A percentile compares a stretch with the other conserved stretches of the same genome.
Evolutionary conservation across 2,113 vertebrate species (phyloP).

Genomic region (Vidua chalybeata): DNA sequence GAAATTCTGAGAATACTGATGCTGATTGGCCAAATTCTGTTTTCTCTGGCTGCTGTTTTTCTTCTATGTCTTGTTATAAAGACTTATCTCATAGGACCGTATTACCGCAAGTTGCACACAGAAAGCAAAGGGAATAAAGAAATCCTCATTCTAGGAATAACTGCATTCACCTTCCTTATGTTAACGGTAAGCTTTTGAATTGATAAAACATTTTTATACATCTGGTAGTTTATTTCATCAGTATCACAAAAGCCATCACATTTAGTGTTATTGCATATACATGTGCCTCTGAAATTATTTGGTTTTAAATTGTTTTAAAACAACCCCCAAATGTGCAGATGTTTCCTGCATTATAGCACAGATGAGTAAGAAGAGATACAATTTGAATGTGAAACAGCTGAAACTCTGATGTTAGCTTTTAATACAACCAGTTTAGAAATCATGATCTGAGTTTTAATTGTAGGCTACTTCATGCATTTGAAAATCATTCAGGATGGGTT

Average conservation of each 20-base stretch:
- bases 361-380: background rate
- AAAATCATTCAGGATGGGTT: background rate
- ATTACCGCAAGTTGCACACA: slow-evolving; percentile 87
- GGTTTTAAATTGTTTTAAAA: background rate
- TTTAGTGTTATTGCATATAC: background rate
- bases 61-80: slow-evolving; percentile 86
- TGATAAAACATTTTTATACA: background rate
- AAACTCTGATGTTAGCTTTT: background rate
- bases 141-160: slow-evolving; percentile 89
- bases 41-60: slow-evolving; percentile 86
- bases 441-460: background rate
- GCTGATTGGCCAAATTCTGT: slow-evolving; percentile 85
- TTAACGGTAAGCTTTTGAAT: slow-evolving; percentile 80
- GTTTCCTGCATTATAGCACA: background rate
- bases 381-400: background rate
- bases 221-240: background rate
- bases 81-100: slow-evolving; percentile 89
- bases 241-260: background rate
- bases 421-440: background rate
- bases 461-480: background rate
- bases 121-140: slow-evolving; percentile 96
- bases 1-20: slow-evolving; percentile 82
- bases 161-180: slow-evolving; percentile 94
- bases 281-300: background rate
- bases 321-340: background rate